phyloP scores from a whole-genome alignment of 2,797 vertebrate genomes.

The Platalea minor region DNA sequence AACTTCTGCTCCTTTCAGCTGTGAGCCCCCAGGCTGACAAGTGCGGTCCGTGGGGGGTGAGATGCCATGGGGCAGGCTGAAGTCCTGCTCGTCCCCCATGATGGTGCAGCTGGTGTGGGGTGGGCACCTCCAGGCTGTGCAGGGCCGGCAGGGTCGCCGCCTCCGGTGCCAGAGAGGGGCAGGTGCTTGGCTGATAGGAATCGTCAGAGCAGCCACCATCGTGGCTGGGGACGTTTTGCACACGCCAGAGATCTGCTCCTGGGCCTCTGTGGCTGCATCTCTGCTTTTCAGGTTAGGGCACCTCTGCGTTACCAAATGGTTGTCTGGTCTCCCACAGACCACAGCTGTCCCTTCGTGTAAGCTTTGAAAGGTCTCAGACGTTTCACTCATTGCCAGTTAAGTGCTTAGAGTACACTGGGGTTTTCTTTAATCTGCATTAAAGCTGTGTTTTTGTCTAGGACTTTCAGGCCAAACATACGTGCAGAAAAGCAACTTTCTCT shows the following conservation, averaged over 20 bases:
- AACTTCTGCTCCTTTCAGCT: neutral
- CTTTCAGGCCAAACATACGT: neutral
- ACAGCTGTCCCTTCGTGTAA: neutral
- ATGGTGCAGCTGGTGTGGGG: neutral
- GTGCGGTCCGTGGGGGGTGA: too few species aligned
- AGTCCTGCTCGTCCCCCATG: neutral
- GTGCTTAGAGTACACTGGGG: neutral
- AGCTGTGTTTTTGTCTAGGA: neutral
- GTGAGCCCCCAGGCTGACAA: neutral
- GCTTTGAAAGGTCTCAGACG: neutral
- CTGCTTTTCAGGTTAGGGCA: neutral
- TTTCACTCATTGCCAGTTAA: neutral
- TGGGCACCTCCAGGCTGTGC: neutral
- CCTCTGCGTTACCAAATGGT: neutral
- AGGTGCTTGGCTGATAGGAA: neutral
- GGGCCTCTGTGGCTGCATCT: neutral
- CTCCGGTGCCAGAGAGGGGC: rapidly evolving
- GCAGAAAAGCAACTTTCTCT: neutral
- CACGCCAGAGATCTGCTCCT: neutral
- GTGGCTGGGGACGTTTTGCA: neutral
- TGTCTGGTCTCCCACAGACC: neutral
- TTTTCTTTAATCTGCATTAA: neutral
- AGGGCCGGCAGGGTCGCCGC: rapidly evolving
- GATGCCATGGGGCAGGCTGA: neutral
- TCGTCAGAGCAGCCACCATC: rapidly evolving